These are phyloP conservation scores for Steromphala cineraria DNA, from an alignment of 2,888 invertebrate species.

Conservation along the genomic window DNA sequence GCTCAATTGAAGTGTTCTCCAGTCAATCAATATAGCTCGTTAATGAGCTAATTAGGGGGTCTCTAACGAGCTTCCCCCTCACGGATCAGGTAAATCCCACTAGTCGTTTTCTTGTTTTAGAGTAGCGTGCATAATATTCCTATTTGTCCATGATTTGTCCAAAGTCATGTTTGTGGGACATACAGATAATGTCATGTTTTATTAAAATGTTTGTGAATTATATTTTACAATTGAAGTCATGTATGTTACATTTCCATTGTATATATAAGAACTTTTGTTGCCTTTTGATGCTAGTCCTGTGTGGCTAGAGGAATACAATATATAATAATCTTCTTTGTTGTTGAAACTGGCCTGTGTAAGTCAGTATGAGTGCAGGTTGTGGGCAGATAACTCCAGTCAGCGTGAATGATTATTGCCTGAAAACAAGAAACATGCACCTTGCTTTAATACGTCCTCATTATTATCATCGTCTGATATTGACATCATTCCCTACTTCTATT, in stretches of 20 bases:
- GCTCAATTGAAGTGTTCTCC: background rate
- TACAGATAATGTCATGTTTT: background rate
- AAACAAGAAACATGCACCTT: background rate
- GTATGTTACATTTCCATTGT: background rate
- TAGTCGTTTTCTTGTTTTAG: constrained; percentile 7
- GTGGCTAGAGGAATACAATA: background rate
- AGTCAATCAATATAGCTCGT: background rate
- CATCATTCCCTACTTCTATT: no score
- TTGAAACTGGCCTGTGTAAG: background rate
- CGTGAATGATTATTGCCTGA: background rate
- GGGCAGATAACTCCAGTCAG: constrained; percentile 7
- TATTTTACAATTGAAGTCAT: background rate
- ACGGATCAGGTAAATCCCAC: constrained; percentile 13
- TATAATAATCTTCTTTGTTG: background rate
- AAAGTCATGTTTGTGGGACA: background rate
- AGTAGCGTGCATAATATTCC: constrained; percentile 6
- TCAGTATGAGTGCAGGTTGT: constrained; percentile 4
- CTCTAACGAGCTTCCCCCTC: background rate
- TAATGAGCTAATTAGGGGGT: no score
- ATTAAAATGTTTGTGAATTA: background rate
- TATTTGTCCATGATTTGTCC: background rate
- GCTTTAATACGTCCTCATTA: no score
- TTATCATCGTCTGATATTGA: no score
- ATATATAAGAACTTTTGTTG: background rate
- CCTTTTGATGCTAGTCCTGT: background rate